These are phyloP conservation scores for Atta texana DNA, from an alignment of 1,140 invertebrate genomes.

Conservation along the genomic window DNA sequence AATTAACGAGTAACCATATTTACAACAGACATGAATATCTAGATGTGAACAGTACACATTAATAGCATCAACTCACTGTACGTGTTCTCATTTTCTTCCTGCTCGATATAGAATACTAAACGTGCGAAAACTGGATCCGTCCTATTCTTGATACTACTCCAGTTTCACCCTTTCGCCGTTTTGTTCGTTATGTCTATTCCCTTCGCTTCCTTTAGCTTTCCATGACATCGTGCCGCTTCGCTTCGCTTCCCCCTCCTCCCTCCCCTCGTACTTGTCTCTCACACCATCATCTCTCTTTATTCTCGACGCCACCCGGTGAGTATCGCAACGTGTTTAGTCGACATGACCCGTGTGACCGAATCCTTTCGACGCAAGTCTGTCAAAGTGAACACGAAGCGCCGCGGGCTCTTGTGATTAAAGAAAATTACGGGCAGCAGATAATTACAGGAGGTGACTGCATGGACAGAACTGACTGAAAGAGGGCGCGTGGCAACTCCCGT, in stretches of 20 bases:
- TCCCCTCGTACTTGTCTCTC: neutral
- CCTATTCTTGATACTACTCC: slow-evolving; percentile 12
- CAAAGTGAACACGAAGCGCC: slow-evolving; percentile 73
- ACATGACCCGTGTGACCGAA: slow-evolving; percentile 61
- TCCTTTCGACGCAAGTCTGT: slow-evolving; percentile 75
- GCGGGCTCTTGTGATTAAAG: slow-evolving; percentile 83
- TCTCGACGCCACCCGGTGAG: slow-evolving; percentile 3
- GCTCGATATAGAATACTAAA: neutral
- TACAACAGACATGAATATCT: slow-evolving; percentile 1
- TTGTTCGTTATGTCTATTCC: neutral
- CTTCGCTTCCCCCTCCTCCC: neutral
- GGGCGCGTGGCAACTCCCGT: neutral
- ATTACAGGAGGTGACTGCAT: slow-evolving; percentile 77
- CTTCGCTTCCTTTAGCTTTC: slow-evolving; percentile 26
- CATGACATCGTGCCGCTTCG: neutral
- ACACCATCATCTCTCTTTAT: slow-evolving; percentile 55
- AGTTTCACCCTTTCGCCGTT: slow-evolving; percentile 40
- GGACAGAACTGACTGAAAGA: slow-evolving; percentile 40
- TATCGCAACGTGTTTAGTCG: slow-evolving; percentile 54
- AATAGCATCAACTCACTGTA: slow-evolving; percentile 9
- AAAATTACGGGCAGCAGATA: slow-evolving; percentile 82
- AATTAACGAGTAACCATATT: neutral
- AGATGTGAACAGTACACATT: neutral
- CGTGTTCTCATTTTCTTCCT: slow-evolving; percentile 5
- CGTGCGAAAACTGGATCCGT: slow-evolving; percentile 36